Evolutionary conservation across 92 coral and sea anemone species (phyloP), one percentile per base, ranked within the genome.

Genomic region (Epizoanthus stellaris): DNA sequence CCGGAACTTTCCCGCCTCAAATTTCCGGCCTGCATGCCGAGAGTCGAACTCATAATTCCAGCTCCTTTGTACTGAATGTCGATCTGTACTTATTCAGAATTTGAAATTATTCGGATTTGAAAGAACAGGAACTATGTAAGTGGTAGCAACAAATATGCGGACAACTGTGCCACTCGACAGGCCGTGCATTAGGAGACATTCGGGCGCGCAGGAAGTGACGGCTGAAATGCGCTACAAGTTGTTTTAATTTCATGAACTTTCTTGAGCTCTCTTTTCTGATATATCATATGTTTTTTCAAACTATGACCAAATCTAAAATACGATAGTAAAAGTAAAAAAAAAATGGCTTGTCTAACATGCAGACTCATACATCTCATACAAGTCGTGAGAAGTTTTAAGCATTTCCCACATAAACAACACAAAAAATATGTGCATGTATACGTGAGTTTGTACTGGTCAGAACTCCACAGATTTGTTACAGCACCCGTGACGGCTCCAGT

Each of bases 211-310:
- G 49, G 49, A 68, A 4, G 19, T 68, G 39, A 4, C 34, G 21
- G 16, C 39, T 64, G 20, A 79, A 76, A 70, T 63, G 72, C 20
- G 40, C 25, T 11, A 58, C 66, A 59, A 76, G 67, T 76, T 30
- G 15, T 58, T 63, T 42, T 42, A 61, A 63, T 62, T 76, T 42
- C 1, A 71, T 52, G 56, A 10, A 68, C 73, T 68, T 19, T 40
- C 16, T 68, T 68, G 49, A 68, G 6, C 42, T 67, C 42, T 6
- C 42, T 13, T 14, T 34, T 5, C 6, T 68, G 20, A 68, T 4
- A 14, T 38, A 12, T 40, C 14, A 14, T 38, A 12, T 40, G 20
- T 19, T 7, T 7, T 23, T 68, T 68, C 7, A 19, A 15, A 68
- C 21, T 38, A 34, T 38, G 36, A 25, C 34, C 25, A 63, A 63